A percentile compares a stretch with the other conserved stretches of the same genome.
Conservation (phyloP, 2,113 vertebrate species). For the Mus musculus region GRCm39 chrX:38816001-38816500, state of each 20-base stretch:
- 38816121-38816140: background rate
- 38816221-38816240: background rate
- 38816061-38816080: background rate
- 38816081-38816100: background rate
- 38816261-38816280: background rate
- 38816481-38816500: background rate
- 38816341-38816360: background rate
- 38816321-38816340: background rate
- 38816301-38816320: background rate
- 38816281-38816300: background rate
- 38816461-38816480: background rate
- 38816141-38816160: background rate
- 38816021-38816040: background rate
- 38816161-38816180: background rate
- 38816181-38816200: slow-evolving; percentile 28
- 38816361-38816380: slow-evolving; percentile 15
- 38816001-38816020: background rate
- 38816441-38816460: background rate
- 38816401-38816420: background rate
- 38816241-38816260: background rate
- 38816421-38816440: background rate
- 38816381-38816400: background rate
- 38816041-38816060: background rate
- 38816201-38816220: background rate
- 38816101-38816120: background rate